A percentile compares a stretch with the other conserved stretches of the same genome.
Evolutionary conservation across 2,113 vertebrate genomes (phyloP).

Genomic region (Anser brachyrhynchus): DNA sequence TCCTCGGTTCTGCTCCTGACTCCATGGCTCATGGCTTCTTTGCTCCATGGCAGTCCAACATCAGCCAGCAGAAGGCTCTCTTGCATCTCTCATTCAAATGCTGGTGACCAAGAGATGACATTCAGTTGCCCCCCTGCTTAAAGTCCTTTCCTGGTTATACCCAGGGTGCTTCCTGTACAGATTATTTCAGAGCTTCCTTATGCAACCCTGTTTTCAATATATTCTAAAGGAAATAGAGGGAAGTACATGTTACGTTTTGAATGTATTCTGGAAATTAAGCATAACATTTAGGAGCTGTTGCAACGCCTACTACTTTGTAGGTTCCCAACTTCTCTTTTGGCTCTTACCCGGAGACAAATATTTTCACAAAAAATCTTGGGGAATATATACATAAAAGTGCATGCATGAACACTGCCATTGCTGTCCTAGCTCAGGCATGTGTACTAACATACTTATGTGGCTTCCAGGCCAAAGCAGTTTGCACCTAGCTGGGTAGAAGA

Average conservation of each 20-base stretch:
- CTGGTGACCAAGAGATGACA: background rate
- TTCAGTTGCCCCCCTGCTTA: background rate
- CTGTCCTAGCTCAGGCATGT: background rate
- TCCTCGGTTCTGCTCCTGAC: background rate
- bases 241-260: background rate
- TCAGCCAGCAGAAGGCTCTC: background rate
- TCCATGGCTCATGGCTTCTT: background rate
- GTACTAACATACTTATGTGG: fast-evolving
- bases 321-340: background rate
- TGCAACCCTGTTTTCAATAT: background rate
- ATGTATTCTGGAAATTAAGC: background rate
- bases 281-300: background rate
- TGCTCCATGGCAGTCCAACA: background rate
- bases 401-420: background rate
- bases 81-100: background rate
- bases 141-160: background rate
- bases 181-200: background rate
- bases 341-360: background rate
- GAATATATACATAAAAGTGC: background rate
- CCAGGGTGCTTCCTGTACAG: background rate
- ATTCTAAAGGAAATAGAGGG: background rate
- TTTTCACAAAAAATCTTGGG: background rate
- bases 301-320: background rate
- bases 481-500: background rate
- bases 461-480: background rate